Conservation (phyloP, 2,113 vertebrate species). For the Cochlearius cochlearius region DNA sequence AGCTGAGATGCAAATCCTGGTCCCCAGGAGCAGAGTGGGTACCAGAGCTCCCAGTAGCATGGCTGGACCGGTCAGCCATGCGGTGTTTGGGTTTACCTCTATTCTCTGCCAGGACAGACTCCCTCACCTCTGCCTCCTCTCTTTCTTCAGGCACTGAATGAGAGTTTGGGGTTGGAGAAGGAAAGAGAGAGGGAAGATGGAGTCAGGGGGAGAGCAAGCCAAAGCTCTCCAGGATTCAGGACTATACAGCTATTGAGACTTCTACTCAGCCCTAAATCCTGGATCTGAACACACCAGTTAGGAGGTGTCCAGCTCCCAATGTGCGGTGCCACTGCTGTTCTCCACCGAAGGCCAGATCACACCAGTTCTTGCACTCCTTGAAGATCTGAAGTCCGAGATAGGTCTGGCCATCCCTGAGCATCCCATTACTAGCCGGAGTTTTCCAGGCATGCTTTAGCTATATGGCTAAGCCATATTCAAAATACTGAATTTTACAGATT, state of each 20-base stretch:
- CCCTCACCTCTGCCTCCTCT: not conserved
- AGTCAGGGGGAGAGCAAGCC: not conserved
- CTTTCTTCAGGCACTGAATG: not conserved
- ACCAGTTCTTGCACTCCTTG: not conserved
- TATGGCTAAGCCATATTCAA: not conserved
- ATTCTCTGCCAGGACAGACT: not conserved
- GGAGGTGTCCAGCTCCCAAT: not conserved
- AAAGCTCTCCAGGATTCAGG: not conserved
- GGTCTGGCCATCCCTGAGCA: not conserved
- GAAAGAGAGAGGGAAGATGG: not conserved
- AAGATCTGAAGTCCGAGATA: fast-evolving
- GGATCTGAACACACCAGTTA: not conserved
- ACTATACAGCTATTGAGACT: fast-evolving
- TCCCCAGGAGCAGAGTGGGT: not conserved
- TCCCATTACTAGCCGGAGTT: not conserved
- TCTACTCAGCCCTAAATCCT: not conserved
- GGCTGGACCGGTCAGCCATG: not conserved
- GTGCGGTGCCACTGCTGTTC: not conserved
- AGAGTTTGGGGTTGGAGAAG: not conserved
- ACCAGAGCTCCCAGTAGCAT: not conserved
- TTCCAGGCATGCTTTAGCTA: not conserved
- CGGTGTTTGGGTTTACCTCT: not conserved
- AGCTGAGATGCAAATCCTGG: not conserved
- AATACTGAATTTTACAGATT: not conserved
- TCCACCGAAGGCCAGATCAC: fast-evolving